Evolutionary conservation across 2,797 vertebrate species (phyloP).

Genomic region (Erethizon dorsatum): DNA sequence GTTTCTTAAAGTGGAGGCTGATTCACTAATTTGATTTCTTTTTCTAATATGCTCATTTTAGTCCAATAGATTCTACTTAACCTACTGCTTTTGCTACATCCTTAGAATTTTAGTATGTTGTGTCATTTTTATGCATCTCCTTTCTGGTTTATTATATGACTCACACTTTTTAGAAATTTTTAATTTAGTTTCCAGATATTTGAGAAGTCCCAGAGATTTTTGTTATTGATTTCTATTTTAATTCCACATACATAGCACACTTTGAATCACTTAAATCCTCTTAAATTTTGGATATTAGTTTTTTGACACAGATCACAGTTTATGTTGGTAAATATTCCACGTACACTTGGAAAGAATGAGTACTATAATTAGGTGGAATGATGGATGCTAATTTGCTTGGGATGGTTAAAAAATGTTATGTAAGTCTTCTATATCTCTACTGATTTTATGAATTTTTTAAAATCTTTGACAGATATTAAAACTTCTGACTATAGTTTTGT

Average conservation of each 20-base stretch:
- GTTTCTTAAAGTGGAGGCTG: neutral
- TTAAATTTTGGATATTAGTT: neutral
- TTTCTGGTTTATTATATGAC: neutral
- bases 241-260: neutral
- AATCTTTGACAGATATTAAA: neutral
- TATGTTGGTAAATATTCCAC: neutral
- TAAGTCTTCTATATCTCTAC: neutral
- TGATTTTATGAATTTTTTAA: neutral
- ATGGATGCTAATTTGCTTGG: neutral
- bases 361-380: neutral
- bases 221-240: neutral
- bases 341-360: neutral
- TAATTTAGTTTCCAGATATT: neutral
- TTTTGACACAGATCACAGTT: neutral
- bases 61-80: neutral
- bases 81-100: neutral
- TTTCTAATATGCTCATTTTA: neutral
- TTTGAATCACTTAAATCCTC: neutral
- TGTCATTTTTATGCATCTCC: neutral
- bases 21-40: neutral
- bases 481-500: neutral
- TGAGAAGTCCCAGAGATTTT: neutral
- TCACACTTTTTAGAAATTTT: neutral
- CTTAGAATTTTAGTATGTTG: neutral
- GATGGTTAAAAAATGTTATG: neutral